Base-by-base conservation (phyloP, 1,140 invertebrate genomes). In the Teleopsis dalmanni region DNA sequence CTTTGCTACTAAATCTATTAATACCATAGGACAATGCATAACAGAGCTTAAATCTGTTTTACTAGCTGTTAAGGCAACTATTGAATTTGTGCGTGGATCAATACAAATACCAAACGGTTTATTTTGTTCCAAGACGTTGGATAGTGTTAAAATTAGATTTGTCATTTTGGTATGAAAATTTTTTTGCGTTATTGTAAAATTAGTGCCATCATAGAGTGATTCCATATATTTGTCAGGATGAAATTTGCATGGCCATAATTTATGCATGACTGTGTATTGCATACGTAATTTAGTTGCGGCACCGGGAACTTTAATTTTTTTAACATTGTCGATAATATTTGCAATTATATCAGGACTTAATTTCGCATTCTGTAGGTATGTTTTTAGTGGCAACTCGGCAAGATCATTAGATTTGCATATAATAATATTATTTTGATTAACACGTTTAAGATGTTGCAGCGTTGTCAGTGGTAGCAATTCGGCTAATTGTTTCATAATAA, bases 171-270 rank as follows among this genome's bases (percentile, higher is more conserved):
- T 75, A 55, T 91, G 83, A 10, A 63, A 61, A 1, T 71, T 45
- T 0, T 83, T 50, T 53, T 91, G 79, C 3, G 68, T 55, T 0
- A 58, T 41, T 13, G 64, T 70, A 62, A 94, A 93, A 47, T 84
- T 74, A 1, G 75, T 73, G 4, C 81, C 80, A 37, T 75, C 72
- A 1, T 78, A 57, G 33, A 87, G 55, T 40, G 75, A 78, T 62
- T 91, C 87, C 4, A 83, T 62, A 56, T 79, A 80, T 52, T 78
- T 77, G 62, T 89, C 83, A 36, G 79, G 84, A 76, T 89, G 84
- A 73, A 94, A 95, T 65, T 88, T 90, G 21, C 85, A 80, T 0
- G 90, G 86, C 92, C 91, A 95, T 26, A 80, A 67, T 49, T 73
- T 72, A 2, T 75, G 74, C 3, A 78, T 76, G 55, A 75, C 70